Percentiles rank a stretch among this genome's conserved stretches.
Evolutionary conservation across 1,140 invertebrate genomes (phyloP).

Genomic region (Epicauta chinensis): DNA sequence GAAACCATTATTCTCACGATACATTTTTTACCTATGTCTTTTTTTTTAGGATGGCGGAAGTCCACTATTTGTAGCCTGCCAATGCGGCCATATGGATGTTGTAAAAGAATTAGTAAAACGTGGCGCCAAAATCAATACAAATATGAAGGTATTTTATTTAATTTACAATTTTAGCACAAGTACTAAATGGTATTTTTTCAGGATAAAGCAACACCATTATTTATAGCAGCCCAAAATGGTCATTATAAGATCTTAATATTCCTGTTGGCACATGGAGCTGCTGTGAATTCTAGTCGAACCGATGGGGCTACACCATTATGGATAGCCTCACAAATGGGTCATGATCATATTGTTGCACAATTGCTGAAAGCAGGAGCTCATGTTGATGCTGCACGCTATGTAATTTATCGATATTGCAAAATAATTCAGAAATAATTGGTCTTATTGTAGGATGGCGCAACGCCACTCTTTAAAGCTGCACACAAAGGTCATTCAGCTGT

Average conservation of each 20-base stretch:
- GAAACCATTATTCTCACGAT: no score
- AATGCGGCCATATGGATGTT: constrained; percentile 83
- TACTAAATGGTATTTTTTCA: constrained; percentile 36
- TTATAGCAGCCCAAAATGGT: constrained; percentile 87
- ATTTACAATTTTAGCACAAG: background rate
- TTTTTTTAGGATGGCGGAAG: constrained; percentile 81
- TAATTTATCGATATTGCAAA: constrained; percentile 40
- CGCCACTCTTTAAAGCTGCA: constrained; percentile 85
- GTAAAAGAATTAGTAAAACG: constrained; percentile 71
- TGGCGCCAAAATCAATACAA: constrained; percentile 75
- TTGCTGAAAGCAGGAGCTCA: constrained; percentile 69
- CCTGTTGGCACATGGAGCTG: constrained; percentile 63
- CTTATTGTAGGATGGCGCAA: constrained; percentile 71
- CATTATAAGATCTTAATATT: constrained; percentile 67
- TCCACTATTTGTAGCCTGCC: constrained; percentile 84
- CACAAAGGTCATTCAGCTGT: constrained; percentile 88
- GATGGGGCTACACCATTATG: constrained; percentile 86
- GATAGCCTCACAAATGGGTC: constrained; percentile 92
- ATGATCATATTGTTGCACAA: constrained; percentile 71
- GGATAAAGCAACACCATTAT: constrained; percentile 82
- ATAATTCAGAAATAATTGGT: background rate
- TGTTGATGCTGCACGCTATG: constrained; percentile 75
- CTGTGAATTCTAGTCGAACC: constrained; percentile 60
- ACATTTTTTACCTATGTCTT: constrained; percentile 10
- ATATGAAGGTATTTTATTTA: constrained; percentile 67